A percentile compares a stretch with the other conserved stretches of the same genome.
phyloP scores from a whole-genome alignment of 2,888 invertebrate species.

The Molorchus minor region DNA sequence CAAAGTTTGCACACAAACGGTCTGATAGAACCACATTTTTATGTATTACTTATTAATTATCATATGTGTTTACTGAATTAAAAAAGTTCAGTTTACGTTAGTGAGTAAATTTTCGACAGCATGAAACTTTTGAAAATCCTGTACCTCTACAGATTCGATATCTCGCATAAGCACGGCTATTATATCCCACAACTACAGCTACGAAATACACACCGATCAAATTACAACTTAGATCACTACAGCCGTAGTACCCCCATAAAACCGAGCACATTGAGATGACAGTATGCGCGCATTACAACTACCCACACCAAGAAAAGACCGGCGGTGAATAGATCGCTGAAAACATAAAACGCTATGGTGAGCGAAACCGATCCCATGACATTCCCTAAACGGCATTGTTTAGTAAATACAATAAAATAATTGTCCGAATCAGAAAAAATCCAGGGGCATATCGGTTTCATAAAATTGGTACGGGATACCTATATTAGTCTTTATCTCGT shows the following conservation, averaged over 20 bases:
- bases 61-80: no score
- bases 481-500: slow-evolving; percentile 17
- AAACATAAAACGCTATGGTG: slow-evolving; percentile 10
- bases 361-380: slow-evolving; percentile 25
- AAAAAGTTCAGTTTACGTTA: no score
- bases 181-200: slow-evolving; percentile 18
- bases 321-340: slow-evolving; percentile 22
- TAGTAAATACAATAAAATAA: slow-evolving; percentile 20
- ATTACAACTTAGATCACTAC: slow-evolving; percentile 30
- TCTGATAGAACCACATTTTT: no score
- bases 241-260: slow-evolving; percentile 18
- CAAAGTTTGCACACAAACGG: no score
- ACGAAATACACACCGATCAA: slow-evolving; percentile 29
- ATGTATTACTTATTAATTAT: no score
- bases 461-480: slow-evolving; percentile 19
- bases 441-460: slow-evolving; percentile 22
- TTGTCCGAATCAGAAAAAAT: slow-evolving; percentile 22
- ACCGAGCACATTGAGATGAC: slow-evolving; percentile 3
- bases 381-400: slow-evolving; percentile 22
- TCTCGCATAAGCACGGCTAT: slow-evolving; percentile 23
- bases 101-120: no score
- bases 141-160: slow-evolving; percentile 18
- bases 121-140: slow-evolving; percentile 14
- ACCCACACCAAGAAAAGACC: background rate
- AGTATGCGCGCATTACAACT: slow-evolving; percentile 1